These are phyloP conservation scores for Drosophila neotestacea DNA, from an alignment of 2,888 invertebrate species.

Conservation along the genomic window DNA sequence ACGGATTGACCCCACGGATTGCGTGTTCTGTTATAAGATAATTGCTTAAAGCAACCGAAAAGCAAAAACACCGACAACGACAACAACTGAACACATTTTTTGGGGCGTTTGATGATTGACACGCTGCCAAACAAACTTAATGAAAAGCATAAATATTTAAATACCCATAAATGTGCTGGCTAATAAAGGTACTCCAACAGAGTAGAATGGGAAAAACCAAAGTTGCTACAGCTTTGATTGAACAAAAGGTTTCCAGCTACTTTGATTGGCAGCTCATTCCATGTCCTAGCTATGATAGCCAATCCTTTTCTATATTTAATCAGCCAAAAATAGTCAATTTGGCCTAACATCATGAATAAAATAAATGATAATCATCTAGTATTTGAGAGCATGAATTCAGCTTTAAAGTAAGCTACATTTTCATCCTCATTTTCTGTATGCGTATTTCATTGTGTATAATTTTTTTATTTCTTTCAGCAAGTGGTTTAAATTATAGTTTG, in stretches of 20 bases:
- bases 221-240: constrained; percentile 9
- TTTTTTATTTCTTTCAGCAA: neutral
- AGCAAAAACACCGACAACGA: constrained; percentile 19
- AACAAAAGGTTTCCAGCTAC: neutral
- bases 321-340: constrained; percentile 4
- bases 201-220: neutral
- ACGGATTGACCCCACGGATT: constrained; percentile 66
- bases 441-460: neutral
- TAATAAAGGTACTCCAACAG: constrained; percentile 35
- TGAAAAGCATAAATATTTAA: constrained; percentile 70
- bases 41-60: constrained; percentile 67
- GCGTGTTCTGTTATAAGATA: constrained; percentile 69
- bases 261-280: constrained; percentile 11
- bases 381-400: neutral
- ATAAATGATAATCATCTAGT: neutral
- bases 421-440: neutral
- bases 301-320: constrained; percentile 16
- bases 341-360: constrained; percentile 15
- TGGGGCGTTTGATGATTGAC: constrained; percentile 54
- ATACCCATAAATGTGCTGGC: constrained; percentile 45
- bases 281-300: neutral
- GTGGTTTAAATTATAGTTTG: too few species aligned
- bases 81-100: constrained; percentile 24
- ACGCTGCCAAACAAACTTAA: constrained; percentile 65
- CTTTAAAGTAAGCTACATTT: too few species aligned